Conservation (phyloP, 2,113 vertebrate genomes). For the Dicentrarchus labrax region DNA sequence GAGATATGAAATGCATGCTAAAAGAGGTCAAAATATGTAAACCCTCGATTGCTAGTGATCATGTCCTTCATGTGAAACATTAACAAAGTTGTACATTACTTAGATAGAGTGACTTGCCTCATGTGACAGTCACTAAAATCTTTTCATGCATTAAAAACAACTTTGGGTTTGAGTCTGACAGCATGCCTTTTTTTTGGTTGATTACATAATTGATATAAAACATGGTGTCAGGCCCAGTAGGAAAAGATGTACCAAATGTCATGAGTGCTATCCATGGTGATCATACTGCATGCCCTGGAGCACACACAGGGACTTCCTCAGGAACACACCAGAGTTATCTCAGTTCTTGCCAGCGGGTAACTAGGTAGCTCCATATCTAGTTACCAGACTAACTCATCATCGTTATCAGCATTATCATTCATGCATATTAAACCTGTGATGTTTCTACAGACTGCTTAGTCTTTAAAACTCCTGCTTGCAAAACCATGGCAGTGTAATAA, state of each 20-base stretch:
- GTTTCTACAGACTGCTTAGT: not conserved
- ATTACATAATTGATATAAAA: slow-evolving; percentile 30
- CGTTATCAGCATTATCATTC: not conserved
- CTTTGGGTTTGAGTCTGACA: not conserved
- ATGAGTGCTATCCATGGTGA: slow-evolving; percentile 10
- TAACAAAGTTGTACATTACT: slow-evolving; percentile 16
- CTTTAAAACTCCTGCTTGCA: not conserved
- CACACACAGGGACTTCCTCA: not conserved
- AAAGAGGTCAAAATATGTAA: slow-evolving; percentile 29
- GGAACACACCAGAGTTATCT: not conserved
- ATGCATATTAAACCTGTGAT: not conserved
- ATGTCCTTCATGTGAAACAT: not conserved
- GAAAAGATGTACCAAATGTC: slow-evolving; percentile 15
- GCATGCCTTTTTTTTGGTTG: not conserved
- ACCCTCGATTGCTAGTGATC: not conserved
- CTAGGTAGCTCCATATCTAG: not conserved
- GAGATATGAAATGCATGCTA: slow-evolving; percentile 23
- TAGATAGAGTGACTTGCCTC: slow-evolving; percentile 3
- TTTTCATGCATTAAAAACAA: not conserved
- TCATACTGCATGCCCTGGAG: not conserved
- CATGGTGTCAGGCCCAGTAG: slow-evolving; percentile 22
- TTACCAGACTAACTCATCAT: not conserved
- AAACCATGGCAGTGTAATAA: not conserved
- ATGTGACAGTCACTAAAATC: not conserved
- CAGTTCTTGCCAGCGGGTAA: not conserved